phyloP scores from a whole-genome alignment of 2,888 invertebrate genomes.

The Metellina segmentata region DNA sequence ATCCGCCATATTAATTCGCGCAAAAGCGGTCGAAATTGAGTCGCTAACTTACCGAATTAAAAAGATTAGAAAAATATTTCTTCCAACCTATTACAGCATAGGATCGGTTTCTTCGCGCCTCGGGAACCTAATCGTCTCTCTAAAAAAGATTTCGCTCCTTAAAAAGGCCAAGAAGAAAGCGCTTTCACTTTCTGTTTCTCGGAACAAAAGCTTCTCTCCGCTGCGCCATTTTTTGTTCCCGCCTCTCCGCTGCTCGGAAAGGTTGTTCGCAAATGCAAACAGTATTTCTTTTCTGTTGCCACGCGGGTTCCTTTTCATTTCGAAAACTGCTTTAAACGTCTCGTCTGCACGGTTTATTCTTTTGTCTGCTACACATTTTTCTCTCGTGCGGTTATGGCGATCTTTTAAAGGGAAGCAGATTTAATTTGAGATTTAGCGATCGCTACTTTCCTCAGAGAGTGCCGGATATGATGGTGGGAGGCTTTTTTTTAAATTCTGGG shows the following conservation, averaged over 20 bases:
- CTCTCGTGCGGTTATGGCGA: neutral
- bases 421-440: conserved; percentile 3
- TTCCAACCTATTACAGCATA: neutral
- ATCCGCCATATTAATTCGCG: neutral
- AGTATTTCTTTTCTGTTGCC: neutral
- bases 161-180: conserved; percentile 21
- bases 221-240: neutral
- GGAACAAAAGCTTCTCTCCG: neutral
- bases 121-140: conserved; percentile 7
- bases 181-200: conserved; percentile 1
- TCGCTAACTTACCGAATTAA: neutral
- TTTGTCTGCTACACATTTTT: neutral
- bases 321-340: conserved; percentile 4
- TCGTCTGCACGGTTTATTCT: neutral
- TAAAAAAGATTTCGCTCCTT: neutral
- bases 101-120: conserved; percentile 3
- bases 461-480: neutral
- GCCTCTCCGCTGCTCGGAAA: neutral
- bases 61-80: conserved; percentile 7
- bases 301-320: neutral
- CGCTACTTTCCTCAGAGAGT: neutral
- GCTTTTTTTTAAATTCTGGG: neutral
- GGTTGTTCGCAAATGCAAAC: conserved; percentile 5
- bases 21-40: neutral
- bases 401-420: conserved; percentile 1